Evolutionary conservation across 2,888 invertebrate genomes (phyloP).

Genomic region (Pyrrhosoma nymphula): DNA sequence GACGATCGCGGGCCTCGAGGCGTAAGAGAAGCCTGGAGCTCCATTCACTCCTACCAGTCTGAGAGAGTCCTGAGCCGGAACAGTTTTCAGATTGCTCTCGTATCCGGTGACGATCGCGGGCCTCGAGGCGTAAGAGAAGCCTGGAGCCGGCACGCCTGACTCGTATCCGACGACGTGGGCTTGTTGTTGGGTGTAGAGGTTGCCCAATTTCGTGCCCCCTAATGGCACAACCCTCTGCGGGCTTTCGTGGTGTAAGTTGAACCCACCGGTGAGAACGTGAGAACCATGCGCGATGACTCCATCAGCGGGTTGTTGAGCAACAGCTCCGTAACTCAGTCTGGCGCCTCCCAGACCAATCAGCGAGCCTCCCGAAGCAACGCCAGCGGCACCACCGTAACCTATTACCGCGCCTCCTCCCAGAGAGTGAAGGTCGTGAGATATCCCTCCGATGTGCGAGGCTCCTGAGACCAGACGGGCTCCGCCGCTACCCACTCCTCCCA

Average conservation of each 20-base stretch:
- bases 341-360: conserved; percentile 17
- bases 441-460: conserved; percentile 19
- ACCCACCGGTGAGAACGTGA: background rate
- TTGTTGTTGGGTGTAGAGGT: background rate
- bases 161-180: background rate
- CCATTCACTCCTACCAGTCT: conserved; percentile 21
- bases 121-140: background rate
- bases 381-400: conserved; percentile 76
- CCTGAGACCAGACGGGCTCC: background rate
- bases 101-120: background rate
- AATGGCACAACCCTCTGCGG: background rate
- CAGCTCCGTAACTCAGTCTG: background rate
- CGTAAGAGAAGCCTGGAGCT: background rate
- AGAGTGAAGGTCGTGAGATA: background rate
- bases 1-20: background rate
- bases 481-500: conserved; percentile 69
- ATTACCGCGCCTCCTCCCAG: background rate
- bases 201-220: background rate
- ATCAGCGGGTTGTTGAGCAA: background rate
- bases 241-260: background rate
- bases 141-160: background rate
- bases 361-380: conserved; percentile 26
- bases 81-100: background rate
- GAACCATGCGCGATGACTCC: background rate
- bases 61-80: background rate